Conservation (phyloP, 2,888 invertebrate species). For the Microctonus aethiopoides region DNA sequence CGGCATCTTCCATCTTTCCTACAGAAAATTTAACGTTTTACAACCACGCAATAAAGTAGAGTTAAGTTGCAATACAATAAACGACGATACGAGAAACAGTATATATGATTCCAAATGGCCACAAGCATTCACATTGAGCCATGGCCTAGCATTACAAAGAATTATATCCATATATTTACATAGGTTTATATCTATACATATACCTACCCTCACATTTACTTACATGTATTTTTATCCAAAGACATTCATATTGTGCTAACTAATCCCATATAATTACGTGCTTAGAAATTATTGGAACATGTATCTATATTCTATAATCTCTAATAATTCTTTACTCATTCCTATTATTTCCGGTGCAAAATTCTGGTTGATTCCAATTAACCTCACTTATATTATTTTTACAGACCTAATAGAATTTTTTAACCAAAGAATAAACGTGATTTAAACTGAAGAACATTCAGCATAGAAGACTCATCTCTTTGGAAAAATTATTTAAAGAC, state of each 20-base stretch:
- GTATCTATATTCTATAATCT: too few species aligned
- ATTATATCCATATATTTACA: background rate
- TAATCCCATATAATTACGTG: background rate
- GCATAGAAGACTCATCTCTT: too few species aligned
- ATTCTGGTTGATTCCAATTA: too few species aligned
- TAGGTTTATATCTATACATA: too few species aligned
- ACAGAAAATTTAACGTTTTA: conserved; percentile 45
- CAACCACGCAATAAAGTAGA: conserved; percentile 45
- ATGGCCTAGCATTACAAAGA: background rate
- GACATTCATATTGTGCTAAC: background rate
- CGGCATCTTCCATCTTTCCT: background rate
- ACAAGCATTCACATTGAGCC: background rate
- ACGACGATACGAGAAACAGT: too few species aligned
- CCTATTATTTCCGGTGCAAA: too few species aligned
- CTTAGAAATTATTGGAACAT: background rate
- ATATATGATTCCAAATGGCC: background rate
- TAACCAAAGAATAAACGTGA: too few species aligned
- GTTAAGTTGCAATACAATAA: conserved; percentile 33
- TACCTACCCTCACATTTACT: background rate
- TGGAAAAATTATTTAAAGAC: too few species aligned
- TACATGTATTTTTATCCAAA: background rate
- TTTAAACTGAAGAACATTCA: too few species aligned
- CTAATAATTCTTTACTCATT: too few species aligned
- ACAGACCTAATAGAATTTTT: too few species aligned
- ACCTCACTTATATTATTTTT: too few species aligned